A percentile compares a stretch with the other conserved stretches of the same genome.
phyloP scores from a whole-genome alignment of 2,888 invertebrate species.

The Pterostichus niger region DNA sequence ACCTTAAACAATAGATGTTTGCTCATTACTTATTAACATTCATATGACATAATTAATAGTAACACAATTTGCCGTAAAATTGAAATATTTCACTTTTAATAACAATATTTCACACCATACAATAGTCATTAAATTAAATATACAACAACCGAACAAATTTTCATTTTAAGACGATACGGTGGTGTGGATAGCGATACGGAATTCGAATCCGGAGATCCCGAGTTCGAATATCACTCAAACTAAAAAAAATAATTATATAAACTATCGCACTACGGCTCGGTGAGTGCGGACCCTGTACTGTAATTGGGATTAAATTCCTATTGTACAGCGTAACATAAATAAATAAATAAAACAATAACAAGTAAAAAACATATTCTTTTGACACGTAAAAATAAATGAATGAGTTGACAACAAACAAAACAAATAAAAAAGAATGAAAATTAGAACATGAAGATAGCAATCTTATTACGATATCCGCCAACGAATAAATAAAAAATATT shows the following conservation, averaged over 20 bases:
- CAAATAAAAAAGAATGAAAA: background rate
- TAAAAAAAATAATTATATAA: too few species aligned
- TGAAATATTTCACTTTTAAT: slow-evolving; percentile 33
- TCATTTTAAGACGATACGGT: too few species aligned
- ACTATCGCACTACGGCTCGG: too few species aligned
- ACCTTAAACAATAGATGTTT: slow-evolving; percentile 27
- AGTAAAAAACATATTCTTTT: background rate
- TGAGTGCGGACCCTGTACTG: too few species aligned
- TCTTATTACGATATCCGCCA: slow-evolving; percentile 18
- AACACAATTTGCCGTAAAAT: slow-evolving; percentile 7
- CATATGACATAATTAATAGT: slow-evolving; percentile 48
- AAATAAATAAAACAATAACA: background rate
- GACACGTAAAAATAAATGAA: slow-evolving; percentile 28
- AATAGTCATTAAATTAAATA: background rate
- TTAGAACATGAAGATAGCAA: slow-evolving; percentile 2
- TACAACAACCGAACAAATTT: background rate
- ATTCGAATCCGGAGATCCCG: too few species aligned
- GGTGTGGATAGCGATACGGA: too few species aligned
- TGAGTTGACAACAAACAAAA: slow-evolving; percentile 24
- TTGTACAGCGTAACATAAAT: too few species aligned
- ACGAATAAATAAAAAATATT: slow-evolving; percentile 14
- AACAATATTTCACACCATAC: slow-evolving; percentile 14
- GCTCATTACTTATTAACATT: slow-evolving; percentile 31
- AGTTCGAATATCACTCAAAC: too few species aligned
- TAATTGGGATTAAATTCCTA: too few species aligned